Evolutionary conservation across 1,140 invertebrate species (phyloP), one percentile per base, ranked within the genome.

Genomic region (Lutraria rhynchaena): DNA sequence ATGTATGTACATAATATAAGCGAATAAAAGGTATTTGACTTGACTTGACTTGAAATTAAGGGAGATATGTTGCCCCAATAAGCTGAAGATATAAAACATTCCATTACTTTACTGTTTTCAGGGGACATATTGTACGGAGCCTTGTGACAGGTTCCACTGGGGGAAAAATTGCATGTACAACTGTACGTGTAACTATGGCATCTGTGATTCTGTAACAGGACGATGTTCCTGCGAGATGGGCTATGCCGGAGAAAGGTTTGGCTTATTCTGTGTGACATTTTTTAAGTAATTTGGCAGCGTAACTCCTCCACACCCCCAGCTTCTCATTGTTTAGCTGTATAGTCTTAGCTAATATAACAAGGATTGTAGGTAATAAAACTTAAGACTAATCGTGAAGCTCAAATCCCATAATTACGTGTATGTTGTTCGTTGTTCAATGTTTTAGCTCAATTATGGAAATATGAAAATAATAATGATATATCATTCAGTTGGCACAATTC

Each of bases 101-200:
- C 15, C 35, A 22, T 70, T 60, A 17, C 29, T n/a, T n/a, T n/a
- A n/a, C n/a, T 55, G 27, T 75, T 70, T 60, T 11, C 19, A 81
- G 78, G 78, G 78, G 3, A 53, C 57, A 33, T 78, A 65, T 44
- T 78, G 75, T 55, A 58, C 75, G 24, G 46, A 67, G 33, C 5
- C n/a, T 3, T 78, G 75, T 67, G 60, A 65, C 35, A 15, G 2
- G 13, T 78, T 27, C 31, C 60, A 53, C 24, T 78, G 27, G 51
- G 37, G 51, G n/a, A 3, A 55, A n/a, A 55, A 55, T 55, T 55
- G 51, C 19, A 9, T 19, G 5, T 5, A 55, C 19, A 19, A 55
- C 5, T 55, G 51, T 27, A 5, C 24, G 5, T 55, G 51, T 27
- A 55, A 55, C 19, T 55, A 11, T 55, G 51, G 51, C 7, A 19